Base-by-base conservation (phyloP, 2,888 invertebrate genomes). In the Mesorhabditis spiculigera region DNA sequence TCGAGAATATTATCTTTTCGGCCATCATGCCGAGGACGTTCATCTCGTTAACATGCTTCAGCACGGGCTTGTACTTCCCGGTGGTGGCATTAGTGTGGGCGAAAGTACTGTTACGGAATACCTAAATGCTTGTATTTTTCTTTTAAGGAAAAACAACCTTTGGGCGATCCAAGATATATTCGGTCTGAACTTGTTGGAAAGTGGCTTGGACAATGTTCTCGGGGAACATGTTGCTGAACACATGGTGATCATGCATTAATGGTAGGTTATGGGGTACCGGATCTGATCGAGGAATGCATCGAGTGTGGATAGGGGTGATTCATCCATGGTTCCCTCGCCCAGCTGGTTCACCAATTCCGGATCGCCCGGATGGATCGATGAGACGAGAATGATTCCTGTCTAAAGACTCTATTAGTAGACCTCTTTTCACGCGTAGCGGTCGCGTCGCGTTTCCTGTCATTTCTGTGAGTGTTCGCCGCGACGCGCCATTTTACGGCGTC, bases 221-320 rank as follows among this genome's bases (percentile, higher is more conserved):
- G 16, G 94, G 93, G 86, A 94, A 91, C 86, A 94, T 91, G 87
- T 95, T 94, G 88, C 94, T 93, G 90, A 64, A 78, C 66, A 63
- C 42, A 61, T 43, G 28, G 28, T 28, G 28, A 28, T 28, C 4
- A 41, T 42, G 8, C n/a, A 44, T 13, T 44, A 67, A n/a, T 28
- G 6, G 4, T 1, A 42, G 45, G 63, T 62, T 67, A 5, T 41
- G 13, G 16, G 28, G 10, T 70, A 93, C 93, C 93, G 90, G 85
- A 94, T 93, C 86, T 94, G 91, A 89, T 94, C 94, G 85, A 94
- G 88, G 79, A 94, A 90, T 81, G 93, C 93, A 86, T 94, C 94
- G 87, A 94, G 87, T 78, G 86, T 82, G 44, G 86, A 85, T 16
- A 86, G 78, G 42, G 82, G 81, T 5, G 84, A 84, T 69, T 84